Conservation (phyloP, 2,113 vertebrate species). For the Rhea americana region DNA sequence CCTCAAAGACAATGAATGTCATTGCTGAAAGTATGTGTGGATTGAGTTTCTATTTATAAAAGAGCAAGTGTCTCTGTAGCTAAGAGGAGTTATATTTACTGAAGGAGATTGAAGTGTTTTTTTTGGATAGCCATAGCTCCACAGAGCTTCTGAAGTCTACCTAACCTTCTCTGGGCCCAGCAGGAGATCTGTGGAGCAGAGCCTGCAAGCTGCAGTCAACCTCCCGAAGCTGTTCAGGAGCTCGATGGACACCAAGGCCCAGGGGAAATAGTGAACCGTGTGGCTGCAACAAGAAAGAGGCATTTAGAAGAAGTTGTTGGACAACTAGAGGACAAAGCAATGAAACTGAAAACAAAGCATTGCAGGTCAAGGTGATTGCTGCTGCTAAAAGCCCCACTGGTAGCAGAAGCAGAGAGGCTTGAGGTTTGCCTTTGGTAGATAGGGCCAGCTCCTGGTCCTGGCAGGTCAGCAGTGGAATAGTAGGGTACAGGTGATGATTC, state of each 20-base stretch:
- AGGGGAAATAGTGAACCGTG: not conserved
- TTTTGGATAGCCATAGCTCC: not conserved
- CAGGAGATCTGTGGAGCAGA: not conserved
- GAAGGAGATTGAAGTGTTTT: not conserved
- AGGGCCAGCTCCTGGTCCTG: not conserved
- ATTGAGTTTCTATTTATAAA: conserved; percentile 79
- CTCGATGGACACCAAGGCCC: not conserved
- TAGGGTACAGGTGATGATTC: not conserved
- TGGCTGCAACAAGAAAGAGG: not conserved
- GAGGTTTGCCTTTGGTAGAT: not conserved
- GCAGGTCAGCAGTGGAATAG: too few species aligned
- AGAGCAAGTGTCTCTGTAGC: not conserved
- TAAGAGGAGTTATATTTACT: not conserved
- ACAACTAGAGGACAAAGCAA: not conserved
- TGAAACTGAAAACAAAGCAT: not conserved
- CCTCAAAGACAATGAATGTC: conserved; percentile 75
- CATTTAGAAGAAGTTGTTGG: not conserved
- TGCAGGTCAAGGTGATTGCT: not conserved
- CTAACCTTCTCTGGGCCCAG: not conserved
- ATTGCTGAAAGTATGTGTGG: conserved; percentile 73
- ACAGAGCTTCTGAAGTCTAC: not conserved
- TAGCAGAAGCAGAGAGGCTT: not conserved
- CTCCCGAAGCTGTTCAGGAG: not conserved
- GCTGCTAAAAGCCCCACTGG: not conserved
- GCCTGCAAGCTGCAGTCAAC: not conserved